Conservation (phyloP, 2,797 vertebrate species). For the Balearica regulorum region DNA sequence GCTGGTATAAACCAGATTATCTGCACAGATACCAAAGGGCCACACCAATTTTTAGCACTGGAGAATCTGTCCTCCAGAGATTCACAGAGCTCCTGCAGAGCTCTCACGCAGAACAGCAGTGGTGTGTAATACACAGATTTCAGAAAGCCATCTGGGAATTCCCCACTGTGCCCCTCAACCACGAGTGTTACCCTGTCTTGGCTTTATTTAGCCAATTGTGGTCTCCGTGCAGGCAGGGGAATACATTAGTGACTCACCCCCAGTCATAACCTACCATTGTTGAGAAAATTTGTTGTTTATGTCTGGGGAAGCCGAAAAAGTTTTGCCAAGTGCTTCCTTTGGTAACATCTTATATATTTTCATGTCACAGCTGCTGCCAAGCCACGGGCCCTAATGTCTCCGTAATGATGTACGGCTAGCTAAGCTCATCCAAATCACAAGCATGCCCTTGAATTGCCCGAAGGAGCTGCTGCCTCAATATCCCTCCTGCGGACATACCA, state of each 20-base stretch:
- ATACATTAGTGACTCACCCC: slow-evolving; percentile 13
- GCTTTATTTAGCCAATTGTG: slow-evolving; percentile 11
- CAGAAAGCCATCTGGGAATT: slow-evolving; percentile 1
- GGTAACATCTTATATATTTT: slow-evolving; percentile 5
- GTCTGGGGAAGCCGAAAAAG: neutral
- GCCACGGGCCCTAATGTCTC: neutral
- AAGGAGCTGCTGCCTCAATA: neutral
- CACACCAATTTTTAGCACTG: neutral
- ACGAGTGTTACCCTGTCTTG: neutral
- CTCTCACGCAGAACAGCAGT: neutral
- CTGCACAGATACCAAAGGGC: neutral
- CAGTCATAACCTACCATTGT: neutral
- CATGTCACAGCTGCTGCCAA: neutral
- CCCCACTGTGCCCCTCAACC: neutral
- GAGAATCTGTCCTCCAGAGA: neutral
- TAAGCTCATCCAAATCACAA: neutral
- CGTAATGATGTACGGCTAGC: neutral
- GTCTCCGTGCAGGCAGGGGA: slow-evolving; percentile 3
- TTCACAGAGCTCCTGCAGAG: neutral
- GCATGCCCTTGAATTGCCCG: neutral
- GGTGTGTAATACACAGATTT: neutral
- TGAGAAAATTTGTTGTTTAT: slow-evolving; percentile 5
- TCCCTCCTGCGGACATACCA: neutral
- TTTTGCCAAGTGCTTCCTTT: slow-evolving; percentile 16
- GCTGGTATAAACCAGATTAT: neutral